Percentiles rank a stretch among this genome's conserved stretches.
Evolutionary conservation across 92 coral and sea anemone species (phyloP).

Genomic region (Zoanthus sociatus): DNA sequence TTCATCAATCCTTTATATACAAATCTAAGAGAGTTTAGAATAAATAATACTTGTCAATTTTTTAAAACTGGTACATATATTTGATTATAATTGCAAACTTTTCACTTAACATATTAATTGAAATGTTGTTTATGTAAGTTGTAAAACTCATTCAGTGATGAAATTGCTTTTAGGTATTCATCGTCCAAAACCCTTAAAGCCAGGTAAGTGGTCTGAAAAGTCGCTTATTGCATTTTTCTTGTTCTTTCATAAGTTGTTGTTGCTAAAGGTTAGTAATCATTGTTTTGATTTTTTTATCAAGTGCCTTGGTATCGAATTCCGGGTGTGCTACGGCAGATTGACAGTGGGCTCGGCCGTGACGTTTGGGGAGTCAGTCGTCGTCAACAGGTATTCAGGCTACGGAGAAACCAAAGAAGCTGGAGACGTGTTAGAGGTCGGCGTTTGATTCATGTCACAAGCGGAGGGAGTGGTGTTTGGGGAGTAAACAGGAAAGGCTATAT

Average conservation of each 20-base stretch:
- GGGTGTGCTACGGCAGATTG: constrained; percentile 29
- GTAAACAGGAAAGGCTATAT: constrained; percentile 2
- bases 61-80: too few relatives aligned
- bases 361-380: constrained; percentile 35
- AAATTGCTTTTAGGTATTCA: neutral
- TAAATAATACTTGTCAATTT: neutral
- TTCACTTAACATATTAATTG: neutral
- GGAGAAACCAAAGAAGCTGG: constrained; percentile 46
- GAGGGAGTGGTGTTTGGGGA: constrained; percentile 43
- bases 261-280: neutral
- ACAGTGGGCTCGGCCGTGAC: constrained; percentile 30
- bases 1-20: too few relatives aligned
- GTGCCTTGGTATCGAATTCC: constrained; percentile 31
- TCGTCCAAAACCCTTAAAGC: neutral
- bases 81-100: too few relatives aligned
- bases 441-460: constrained; percentile 42
- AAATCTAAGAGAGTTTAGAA: too few relatives aligned
- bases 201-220: neutral
- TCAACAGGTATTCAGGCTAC: constrained; percentile 11
- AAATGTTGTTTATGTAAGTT: neutral
- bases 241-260: neutral
- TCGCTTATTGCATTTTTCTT: neutral
- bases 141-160: neutral
- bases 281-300: neutral
- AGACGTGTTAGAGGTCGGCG: constrained; percentile 22